Evolutionary conservation across 2,888 invertebrate genomes (phyloP), one percentile per base, ranked within the genome.

Genomic region (Gonocerus acuteangulatus): DNA sequence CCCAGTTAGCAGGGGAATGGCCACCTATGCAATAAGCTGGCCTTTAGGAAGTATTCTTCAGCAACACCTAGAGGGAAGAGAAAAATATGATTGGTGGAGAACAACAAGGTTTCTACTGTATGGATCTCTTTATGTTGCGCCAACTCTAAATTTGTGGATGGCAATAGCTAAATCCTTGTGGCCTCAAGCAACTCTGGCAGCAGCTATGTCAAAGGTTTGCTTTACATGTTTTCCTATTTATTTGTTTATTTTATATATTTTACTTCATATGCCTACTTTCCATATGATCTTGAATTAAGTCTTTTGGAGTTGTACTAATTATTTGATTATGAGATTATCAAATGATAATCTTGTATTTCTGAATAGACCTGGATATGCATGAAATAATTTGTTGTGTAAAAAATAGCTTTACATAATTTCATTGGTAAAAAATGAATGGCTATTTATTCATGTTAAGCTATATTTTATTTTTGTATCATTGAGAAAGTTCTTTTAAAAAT

Each of bases 91-190:
- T 58, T 62, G 60, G 47, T 58, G 47, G 47, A 65, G 69, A 51
- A 67, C 68, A n/a, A 65, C 65, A 21, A 65, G 69, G 34, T 71
- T 69, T 62, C 64, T 67, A 21, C 44, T 71, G 1, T 71, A 68
- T 59, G 71, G 70, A 7, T 66, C 68, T 39, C 67, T 67, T 49
- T 71, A 67, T 61, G 71, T 71, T 13, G 71, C 71, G 21, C 71
- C 71, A 1, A 69, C 70, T 11, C 49, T 70, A 27, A 68, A 68
- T 49, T 60, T 66, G 16, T 71, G 71, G 71, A 66, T 92, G 48
- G 84, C 82, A 71, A 73, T 88, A 54, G 85, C 88, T n/a, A 82
- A 82, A 68, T 78, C 79, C 56, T 77, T 89, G 73, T 89, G 88
- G 85, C 90, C 90, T 19, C 82, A 82, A 51, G 82, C 79, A 64